Evolutionary conservation across 2,113 vertebrate species (phyloP), one percentile per base, ranked within the genome.

Genomic region (Istiophorus platypterus): DNA sequence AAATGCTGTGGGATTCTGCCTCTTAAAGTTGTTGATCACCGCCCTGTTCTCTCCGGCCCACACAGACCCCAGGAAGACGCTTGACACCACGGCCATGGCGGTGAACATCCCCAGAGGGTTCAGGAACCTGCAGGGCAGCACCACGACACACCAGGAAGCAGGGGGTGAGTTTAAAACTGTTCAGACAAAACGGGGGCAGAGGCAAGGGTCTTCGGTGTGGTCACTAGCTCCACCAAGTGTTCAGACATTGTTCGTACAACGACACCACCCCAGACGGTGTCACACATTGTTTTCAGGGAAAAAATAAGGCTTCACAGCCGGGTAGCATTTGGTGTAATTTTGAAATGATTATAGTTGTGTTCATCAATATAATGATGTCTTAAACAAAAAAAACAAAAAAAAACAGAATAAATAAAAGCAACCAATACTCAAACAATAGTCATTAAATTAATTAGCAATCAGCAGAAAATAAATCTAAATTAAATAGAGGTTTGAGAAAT

Each of bases 71-170:
- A 96, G 74, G 94, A 97, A 98, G 72, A 99, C 92, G 79, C 93
- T 88, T 18, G 95, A 94, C 78, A 99, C 96, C 85, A 99, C 96
- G 0, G 92, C 86, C 27, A 95, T 95, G 0, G 98, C 97, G 4
- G 97, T 95, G 29, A 99, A 91, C 97, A 97, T 99, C 71, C 96
- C 96, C 88, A 97, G 75, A 22, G 98, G 97, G 79, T 97, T 97
- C 91, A 97, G 86, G 75, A 98, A 96, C 89, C 98, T 99, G 94
- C 47, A 63, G 75, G 82, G 51, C 59, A 76, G 54, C 71, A 51
- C 58, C 52, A 86, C 27, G 20, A 61, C 24, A 51, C 31, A 64
- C 27, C 17, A 51, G 1, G 47, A 22, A 39, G 37, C 37, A 70
- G 3, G 14, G 31, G 54, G 20, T 51, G 20, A 29, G 2, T 24